These are phyloP conservation scores for Norana najaformis DNA, from an alignment of 2,888 invertebrate species.

Conservation along the genomic window DNA sequence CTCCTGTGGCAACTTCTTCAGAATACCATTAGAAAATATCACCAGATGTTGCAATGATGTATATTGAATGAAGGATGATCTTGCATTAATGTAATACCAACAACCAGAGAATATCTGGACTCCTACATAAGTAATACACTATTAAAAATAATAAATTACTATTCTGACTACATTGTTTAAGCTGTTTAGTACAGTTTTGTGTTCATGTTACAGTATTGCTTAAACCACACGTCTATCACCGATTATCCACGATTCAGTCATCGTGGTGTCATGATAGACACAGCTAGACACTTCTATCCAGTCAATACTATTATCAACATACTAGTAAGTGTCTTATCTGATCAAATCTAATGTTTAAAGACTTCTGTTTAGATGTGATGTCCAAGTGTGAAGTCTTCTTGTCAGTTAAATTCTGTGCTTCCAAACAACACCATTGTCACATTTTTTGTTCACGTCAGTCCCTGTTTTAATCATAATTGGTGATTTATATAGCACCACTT, in stretches of 20 bases:
- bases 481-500: no score
- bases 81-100: no score
- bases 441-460: no score
- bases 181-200: neutral
- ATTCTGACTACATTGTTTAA: neutral
- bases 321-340: conserved; percentile 47
- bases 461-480: no score
- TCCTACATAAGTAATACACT: neutral
- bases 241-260: conserved; percentile 55
- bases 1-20: neutral
- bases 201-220: conserved; percentile 45
- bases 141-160: neutral
- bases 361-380: neutral
- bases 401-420: no score
- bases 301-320: conserved; percentile 47
- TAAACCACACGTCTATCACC: conserved; percentile 50
- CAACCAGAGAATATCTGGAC: no score
- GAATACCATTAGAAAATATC: neutral
- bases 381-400: no score
- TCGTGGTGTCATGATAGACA: conserved; percentile 55
- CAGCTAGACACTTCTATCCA: conserved; percentile 55
- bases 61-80: no score
- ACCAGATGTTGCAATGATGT: neutral
- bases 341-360: neutral
- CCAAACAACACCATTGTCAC: no score